Conservation (phyloP, 2,113 vertebrate species). For the Grantiella picta region DNA sequence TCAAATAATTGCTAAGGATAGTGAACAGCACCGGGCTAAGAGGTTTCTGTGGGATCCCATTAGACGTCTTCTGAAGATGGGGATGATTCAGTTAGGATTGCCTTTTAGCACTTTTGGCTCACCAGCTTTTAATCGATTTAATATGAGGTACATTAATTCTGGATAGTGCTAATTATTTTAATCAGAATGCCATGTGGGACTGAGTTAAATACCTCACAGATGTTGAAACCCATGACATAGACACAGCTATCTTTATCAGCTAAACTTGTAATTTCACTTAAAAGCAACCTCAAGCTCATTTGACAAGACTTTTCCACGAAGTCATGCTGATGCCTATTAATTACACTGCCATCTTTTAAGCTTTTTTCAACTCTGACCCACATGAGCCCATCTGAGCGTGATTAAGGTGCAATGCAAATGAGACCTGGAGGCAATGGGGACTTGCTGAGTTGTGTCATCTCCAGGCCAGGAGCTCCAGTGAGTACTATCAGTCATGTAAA, state of each 20-base stretch:
- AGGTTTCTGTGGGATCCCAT: background rate
- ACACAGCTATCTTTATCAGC: slow-evolving; percentile 20
- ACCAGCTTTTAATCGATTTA: slow-evolving; percentile 32
- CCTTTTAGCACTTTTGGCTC: background rate
- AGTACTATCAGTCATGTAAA: background rate
- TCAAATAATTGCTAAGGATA: background rate
- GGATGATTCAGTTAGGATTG: slow-evolving; percentile 25
- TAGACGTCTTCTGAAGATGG: background rate
- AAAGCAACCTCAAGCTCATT: background rate
- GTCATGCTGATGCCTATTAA: background rate
- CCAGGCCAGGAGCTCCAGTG: background rate
- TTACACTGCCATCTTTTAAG: background rate
- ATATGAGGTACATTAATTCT: slow-evolving; percentile 32
- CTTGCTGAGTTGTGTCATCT: background rate
- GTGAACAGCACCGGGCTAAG: background rate
- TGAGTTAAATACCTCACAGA: slow-evolving; percentile 33
- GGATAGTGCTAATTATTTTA: slow-evolving; percentile 43
- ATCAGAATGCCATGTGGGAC: background rate
- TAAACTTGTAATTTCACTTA: slow-evolving; percentile 29
- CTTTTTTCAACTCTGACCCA: slow-evolving; percentile 16
- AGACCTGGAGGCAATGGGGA: background rate
- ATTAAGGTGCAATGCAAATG: background rate
- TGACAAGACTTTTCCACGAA: slow-evolving; percentile 2
- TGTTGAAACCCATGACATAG: background rate
- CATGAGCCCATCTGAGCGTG: background rate